Evolutionary conservation across 2,113 vertebrate species (phyloP).

Genomic region (Thamnophis sirtalis): DNA sequence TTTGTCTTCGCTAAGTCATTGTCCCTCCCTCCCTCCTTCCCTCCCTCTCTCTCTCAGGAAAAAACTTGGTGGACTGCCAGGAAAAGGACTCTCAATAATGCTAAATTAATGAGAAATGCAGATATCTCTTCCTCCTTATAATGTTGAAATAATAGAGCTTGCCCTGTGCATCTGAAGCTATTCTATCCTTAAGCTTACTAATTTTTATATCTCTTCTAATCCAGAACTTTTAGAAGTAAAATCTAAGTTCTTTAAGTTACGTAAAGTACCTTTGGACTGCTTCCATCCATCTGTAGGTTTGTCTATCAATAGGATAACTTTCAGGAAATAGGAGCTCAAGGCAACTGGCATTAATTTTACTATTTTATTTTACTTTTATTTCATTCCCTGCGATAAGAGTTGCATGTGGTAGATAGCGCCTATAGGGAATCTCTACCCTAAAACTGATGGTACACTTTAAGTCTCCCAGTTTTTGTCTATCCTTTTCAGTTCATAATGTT

Average conservation of each 20-base stretch:
- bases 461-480: neutral
- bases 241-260: neutral
- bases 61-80: slow-evolving; percentile 47
- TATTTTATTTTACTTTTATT: neutral
- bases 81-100: slow-evolving; percentile 54
- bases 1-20: slow-evolving; percentile 59
- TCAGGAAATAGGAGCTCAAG: neutral
- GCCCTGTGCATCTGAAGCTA: neutral
- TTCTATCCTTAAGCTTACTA: fast-evolving
- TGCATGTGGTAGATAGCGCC: neutral
- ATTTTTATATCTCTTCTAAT: neutral
- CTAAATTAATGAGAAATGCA: slow-evolving; percentile 53
- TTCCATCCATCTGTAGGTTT: neutral
- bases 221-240: neutral
- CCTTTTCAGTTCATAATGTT: neutral
- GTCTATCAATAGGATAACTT: neutral
- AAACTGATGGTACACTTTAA: neutral
- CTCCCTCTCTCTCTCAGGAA: slow-evolving; percentile 51
- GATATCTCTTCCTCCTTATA: slow-evolving; percentile 34
- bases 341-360: neutral
- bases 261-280: neutral
- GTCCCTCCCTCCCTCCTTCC: slow-evolving; percentile 10
- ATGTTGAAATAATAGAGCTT: neutral
- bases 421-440: neutral
- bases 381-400: neutral